Percentiles rank a stretch among this genome's conserved stretches.
phyloP scores from a whole-genome alignment of 2,113 vertebrate genomes.

The Neolamprologus falcicula region DNA sequence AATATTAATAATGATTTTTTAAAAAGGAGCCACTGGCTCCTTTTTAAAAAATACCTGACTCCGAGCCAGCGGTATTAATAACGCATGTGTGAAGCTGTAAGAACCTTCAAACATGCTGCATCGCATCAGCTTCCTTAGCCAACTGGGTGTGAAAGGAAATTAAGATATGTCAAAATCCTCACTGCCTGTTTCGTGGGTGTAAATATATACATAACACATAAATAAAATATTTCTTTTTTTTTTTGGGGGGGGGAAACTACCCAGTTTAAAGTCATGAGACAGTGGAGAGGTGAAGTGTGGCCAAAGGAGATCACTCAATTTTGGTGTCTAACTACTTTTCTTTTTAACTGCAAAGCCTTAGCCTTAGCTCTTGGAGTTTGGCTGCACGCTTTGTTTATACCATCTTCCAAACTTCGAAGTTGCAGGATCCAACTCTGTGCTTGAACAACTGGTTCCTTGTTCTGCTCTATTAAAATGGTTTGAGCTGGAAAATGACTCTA shows the following conservation, averaged over 20 bases:
- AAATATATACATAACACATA: background rate
- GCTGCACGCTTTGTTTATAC: background rate
- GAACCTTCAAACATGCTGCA: background rate
- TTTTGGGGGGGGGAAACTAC: accelerated
- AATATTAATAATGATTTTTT: background rate
- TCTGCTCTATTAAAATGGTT: background rate
- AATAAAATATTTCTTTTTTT: background rate
- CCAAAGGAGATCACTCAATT: background rate
- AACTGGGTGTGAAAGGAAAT: background rate
- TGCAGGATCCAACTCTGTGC: background rate
- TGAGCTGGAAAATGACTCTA: background rate
- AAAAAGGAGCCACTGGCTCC: background rate
- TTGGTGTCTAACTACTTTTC: background rate
- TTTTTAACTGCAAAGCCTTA: background rate
- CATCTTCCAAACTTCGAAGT: background rate
- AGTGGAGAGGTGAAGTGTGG: background rate
- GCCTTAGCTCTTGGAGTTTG: background rate
- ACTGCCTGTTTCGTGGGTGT: background rate
- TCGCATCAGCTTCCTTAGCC: background rate
- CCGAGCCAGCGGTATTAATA: background rate
- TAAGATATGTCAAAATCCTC: background rate
- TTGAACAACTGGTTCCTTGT: background rate
- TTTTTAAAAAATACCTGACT: background rate
- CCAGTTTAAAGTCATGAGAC: background rate
- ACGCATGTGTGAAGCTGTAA: background rate